Evolutionary conservation across 2,797 vertebrate species (phyloP).

Genomic region (Anisognathus igniventris): DNA sequence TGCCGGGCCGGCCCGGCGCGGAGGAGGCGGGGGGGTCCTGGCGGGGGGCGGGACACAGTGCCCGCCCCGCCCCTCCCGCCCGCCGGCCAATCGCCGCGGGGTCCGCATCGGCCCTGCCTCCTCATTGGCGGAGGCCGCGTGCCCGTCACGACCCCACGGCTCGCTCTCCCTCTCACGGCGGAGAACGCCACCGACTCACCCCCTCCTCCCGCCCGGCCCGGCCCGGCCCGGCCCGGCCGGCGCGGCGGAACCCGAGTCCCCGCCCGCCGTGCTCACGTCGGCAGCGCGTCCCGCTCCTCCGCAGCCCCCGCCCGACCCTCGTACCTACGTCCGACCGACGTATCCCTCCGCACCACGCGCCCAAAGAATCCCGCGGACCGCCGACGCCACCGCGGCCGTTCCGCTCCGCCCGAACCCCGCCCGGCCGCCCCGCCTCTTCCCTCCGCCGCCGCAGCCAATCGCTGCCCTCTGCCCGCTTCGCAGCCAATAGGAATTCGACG

Average conservation of each 20-base stretch:
- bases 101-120: background rate
- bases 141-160: background rate
- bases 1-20: slow-evolving; percentile 31
- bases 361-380: background rate
- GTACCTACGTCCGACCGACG: background rate
- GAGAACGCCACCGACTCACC: background rate
- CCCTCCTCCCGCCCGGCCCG: background rate
- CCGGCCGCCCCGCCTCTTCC: background rate
- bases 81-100: slow-evolving; percentile 2
- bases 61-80: background rate
- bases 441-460: background rate
- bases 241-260: background rate
- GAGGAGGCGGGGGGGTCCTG: background rate
- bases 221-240: background rate
- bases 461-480: too few relatives aligned
- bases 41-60: background rate
- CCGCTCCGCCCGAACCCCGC: background rate
- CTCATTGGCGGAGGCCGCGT: background rate
- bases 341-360: background rate
- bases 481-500: background rate
- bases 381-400: background rate
- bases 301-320: background rate
- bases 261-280: background rate
- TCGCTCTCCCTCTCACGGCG: background rate
- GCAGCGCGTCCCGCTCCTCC: background rate